A percentile compares a stretch with the other conserved stretches of the same genome.
These are phyloP conservation scores for Ondatra zibethicus DNA, from an alignment of 2,113 vertebrate species.

Conservation along the genomic window DNA sequence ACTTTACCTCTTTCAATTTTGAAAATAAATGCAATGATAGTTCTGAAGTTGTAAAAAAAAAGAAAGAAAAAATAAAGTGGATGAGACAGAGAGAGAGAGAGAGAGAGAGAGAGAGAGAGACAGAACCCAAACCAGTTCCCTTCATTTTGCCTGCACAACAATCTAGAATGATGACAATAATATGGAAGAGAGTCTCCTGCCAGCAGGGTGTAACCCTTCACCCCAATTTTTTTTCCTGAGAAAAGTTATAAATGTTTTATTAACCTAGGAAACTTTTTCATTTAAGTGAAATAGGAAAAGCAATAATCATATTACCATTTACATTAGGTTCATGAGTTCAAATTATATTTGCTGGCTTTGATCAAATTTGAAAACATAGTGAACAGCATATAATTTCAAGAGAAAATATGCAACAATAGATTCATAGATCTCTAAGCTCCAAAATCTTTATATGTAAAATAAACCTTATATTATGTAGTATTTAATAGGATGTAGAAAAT, in stretches of 20 bases:
- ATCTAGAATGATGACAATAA: not conserved
- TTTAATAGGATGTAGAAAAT: conserved; percentile 3
- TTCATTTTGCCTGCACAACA: not conserved
- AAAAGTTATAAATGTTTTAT: conserved; percentile 48
- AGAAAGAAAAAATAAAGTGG: too few relatives aligned
- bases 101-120: not conserved
- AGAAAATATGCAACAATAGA: not conserved
- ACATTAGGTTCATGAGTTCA: conserved; percentile 25
- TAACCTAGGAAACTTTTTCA: conserved; percentile 52
- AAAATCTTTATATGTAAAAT: not conserved
- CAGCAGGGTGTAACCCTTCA: not conserved
- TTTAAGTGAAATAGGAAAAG: conserved; percentile 41
- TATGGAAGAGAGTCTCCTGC: not conserved
- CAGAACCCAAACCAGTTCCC: not conserved
- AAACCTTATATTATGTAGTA: not conserved
- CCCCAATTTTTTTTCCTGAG: not conserved
- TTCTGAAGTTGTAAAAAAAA: not conserved
- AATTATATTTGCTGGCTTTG: conserved; percentile 11
- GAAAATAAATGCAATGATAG: conserved; percentile 13
- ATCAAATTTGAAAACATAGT: conserved; percentile 53
- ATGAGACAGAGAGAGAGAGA: not conserved
- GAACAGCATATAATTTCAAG: not conserved
- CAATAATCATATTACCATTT: conserved; percentile 56
- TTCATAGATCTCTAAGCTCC: not conserved
- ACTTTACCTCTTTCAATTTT: not conserved